Base-by-base conservation (phyloP, 2,113 vertebrate species). In the Carassius carassius region DNA sequence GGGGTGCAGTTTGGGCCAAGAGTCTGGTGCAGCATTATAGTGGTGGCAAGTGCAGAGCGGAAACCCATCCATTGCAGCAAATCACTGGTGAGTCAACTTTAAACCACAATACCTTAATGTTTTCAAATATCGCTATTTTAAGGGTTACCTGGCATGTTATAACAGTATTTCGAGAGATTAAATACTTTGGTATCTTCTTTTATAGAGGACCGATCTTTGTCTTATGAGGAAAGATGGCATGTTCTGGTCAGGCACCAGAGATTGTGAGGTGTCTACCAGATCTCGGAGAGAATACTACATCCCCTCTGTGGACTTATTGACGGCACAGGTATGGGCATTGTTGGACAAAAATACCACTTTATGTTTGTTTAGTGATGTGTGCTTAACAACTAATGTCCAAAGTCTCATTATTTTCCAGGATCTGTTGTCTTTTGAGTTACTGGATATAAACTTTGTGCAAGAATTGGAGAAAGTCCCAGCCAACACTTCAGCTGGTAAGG, bases 401-500 rank as follows among this genome's bases (percentile, higher is more conserved):
- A 79, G 14, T 81, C 19, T 65, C 58, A 72, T 47, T 83, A 9
- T 88, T 21, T 56, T 83, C 56, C 91, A 97, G 98, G 98, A 99
- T 90, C 94, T 99, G 58, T 93, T 99, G 65, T 99, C 98, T 14
- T 99, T 99, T 90, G 98, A 99, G 91, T 90, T 99, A 82, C 86
- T 99, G 93, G 98, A 99, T 88, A 99, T 99, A 80, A 98, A 99
- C 90, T 98, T 99, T 88, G 97, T 98, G 51, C 97, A 98, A 88
- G 98, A 99, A 85, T 83, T 99, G 93, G 98, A 99, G 92, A 95
- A 96, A 85, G 97, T 98, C 49, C 97, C 97, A n/a, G 96, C 96
- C 85, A 99, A 98, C 87, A 97, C 96, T 77, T 97, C 97, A 69
- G 96, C 95, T 70, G 97, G 98, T 99, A 94, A 96, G 96, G 12